Base-by-base conservation (phyloP, 2,797 vertebrate genomes). In the Oophaga sylvatica region DNA sequence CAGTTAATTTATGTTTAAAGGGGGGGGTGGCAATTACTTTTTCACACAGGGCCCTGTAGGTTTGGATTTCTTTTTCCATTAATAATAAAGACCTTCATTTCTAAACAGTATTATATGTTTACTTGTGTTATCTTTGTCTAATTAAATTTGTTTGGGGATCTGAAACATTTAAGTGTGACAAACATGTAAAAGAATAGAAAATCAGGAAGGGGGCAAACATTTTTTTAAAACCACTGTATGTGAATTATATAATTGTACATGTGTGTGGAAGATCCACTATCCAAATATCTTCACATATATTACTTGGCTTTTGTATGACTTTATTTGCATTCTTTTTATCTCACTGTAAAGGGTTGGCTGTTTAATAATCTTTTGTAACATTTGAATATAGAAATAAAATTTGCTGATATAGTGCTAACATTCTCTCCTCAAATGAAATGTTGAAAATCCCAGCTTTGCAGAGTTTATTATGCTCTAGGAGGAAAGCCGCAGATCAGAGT, bases 401-500 rank as follows among this genome's bases (percentile, higher is more conserved):
- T 45, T 62, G 68, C 68, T 73, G 22, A 71, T 45, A n/a, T 9
- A 59, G 26, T n/a, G 13, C 70, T 76, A 77, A 76, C 29, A 45
- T 85, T 48, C 26, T 48, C 17, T 62, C n/a, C 35, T 53, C 31
- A 85, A 19, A 78, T 78, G 41, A 60, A 31, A 19, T 63, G 26
- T 75, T 48, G 73, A 62, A 78, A 85, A 78, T 73, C 84, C 73
- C 41, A 67, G 75, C 73, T 78, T 62, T 78, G 73, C 45, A 56
- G 73, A 65, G 59, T 73, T 78, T 85, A 76, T 84, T 60, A 84
- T 81, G 45, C 57, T 78, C 57, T 60, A 76, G 53, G 20, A 57
- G 71, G 70, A 84, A 84, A 78, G 20, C 84, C 62, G 22, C 78
- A 78, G 84, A 85, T 85, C 84, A 77, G 83, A 76, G 73, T 45